Percentiles rank a stretch among this genome's conserved stretches.
phyloP scores from a whole-genome alignment of 1,140 invertebrate genomes.

The Ridgeia piscesae region DNA sequence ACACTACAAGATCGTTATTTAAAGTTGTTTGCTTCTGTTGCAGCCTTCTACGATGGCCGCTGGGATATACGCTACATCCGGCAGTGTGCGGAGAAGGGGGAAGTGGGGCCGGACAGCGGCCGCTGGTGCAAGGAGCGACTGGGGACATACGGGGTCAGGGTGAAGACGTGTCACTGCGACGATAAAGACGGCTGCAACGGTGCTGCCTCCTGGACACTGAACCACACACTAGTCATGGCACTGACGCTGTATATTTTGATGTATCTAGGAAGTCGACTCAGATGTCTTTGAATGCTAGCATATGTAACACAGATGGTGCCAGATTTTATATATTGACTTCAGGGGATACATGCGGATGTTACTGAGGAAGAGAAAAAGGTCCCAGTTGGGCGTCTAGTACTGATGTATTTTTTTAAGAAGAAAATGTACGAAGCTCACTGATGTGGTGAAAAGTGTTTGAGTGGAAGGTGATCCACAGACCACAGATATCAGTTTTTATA shows the following conservation, averaged over 20 bases:
- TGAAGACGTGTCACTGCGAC: slow-evolving; percentile 56
- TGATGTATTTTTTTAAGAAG: background rate
- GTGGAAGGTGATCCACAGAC: background rate
- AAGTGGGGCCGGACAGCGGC: slow-evolving; percentile 52
- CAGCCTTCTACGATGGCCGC: slow-evolving; percentile 52
- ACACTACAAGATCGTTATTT: too few relatives aligned
- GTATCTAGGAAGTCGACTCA: background rate
- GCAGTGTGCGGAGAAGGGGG: slow-evolving; percentile 51
- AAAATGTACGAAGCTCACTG: background rate
- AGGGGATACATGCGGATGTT: background rate
- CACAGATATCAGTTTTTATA: background rate
- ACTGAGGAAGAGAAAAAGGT: background rate
- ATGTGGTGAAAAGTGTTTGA: background rate
- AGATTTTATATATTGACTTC: slow-evolving; percentile 2
- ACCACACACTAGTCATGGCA: background rate
- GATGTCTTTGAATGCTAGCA: background rate
- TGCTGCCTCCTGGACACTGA: slow-evolving; percentile 22
- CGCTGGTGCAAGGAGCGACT: slow-evolving; percentile 51
- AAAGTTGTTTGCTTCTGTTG: slow-evolving; percentile 24
- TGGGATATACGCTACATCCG: slow-evolving; percentile 55
- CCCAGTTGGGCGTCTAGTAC: background rate
- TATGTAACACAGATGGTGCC: background rate
- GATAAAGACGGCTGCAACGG: slow-evolving; percentile 57
- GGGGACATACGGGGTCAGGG: slow-evolving; percentile 51
- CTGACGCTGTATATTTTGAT: background rate